Evolutionary conservation across 2,797 vertebrate species (phyloP).

Genomic region (Myotis myotis): DNA sequence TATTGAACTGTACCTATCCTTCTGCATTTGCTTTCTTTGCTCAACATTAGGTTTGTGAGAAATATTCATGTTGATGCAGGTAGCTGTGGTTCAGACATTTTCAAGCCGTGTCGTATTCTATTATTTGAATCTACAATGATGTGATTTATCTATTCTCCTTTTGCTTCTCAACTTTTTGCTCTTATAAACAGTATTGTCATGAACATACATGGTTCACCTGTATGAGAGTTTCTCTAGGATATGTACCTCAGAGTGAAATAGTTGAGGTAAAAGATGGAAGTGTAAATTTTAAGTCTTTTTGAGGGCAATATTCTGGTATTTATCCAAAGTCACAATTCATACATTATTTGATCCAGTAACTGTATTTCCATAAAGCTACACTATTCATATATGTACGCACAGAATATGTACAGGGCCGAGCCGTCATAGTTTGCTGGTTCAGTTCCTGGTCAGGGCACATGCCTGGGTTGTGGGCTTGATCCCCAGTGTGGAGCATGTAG

Average conservation of each 20-base stretch:
- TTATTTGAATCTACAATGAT: not conserved
- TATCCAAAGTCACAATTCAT: conserved; percentile 4
- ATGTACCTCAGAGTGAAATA: not conserved
- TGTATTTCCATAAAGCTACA: not conserved
- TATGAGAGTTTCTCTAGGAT: not conserved
- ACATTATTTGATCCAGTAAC: not conserved
- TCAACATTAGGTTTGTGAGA: not conserved
- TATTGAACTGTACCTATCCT: not conserved
- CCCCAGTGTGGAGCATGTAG: too few species aligned
- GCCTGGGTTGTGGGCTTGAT: too few species aligned
- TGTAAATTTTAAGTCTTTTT: not conserved
- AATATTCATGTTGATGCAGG: not conserved
- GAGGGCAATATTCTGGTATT: not conserved
- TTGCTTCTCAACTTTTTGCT: not conserved
- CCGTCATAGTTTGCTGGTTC: too few species aligned
- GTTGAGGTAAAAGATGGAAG: not conserved
- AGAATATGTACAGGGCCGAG: not conserved
- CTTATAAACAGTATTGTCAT: not conserved
- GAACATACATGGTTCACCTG: not conserved
- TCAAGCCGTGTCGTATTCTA: not conserved
- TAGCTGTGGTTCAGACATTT: not conserved
- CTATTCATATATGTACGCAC: not conserved
- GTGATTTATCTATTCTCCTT: not conserved
- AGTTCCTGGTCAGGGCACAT: too few species aligned
- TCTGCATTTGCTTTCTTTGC: conserved; percentile 24